These are phyloP conservation scores for Emydura subglobosa DNA, from an alignment of 2,113 vertebrate species.

Conservation along the genomic window DNA sequence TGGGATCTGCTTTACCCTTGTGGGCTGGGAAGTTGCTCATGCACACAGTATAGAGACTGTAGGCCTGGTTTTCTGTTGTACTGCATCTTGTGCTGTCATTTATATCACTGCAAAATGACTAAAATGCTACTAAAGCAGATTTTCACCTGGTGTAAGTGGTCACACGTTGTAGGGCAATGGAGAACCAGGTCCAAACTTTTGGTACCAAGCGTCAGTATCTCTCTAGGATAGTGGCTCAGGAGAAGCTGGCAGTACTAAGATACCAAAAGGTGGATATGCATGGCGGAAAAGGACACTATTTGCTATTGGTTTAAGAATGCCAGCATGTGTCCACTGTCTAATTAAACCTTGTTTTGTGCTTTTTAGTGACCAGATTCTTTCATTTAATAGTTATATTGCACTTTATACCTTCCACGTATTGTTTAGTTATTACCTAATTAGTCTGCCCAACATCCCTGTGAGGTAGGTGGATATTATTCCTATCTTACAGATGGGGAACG, in stretches of 20 bases:
- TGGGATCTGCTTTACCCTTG: not conserved
- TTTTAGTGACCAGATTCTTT: not conserved
- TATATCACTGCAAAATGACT: not conserved
- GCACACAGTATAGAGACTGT: not conserved
- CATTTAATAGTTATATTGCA: not conserved
- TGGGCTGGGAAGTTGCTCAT: not conserved
- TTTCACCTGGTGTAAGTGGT: not conserved
- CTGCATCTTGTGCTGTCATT: not conserved
- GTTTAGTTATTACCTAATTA: not conserved
- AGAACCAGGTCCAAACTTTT: not conserved
- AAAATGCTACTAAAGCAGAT: not conserved
- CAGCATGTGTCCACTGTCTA: not conserved
- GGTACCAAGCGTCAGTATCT: not conserved
- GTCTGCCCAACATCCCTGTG: not conserved
- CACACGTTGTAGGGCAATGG: not conserved
- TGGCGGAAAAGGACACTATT: not conserved
- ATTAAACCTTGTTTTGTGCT: not conserved
- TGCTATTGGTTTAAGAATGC: not conserved
- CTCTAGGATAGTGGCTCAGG: not conserved
- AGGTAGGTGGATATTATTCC: not conserved
- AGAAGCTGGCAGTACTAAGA: not conserved
- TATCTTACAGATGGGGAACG: not conserved
- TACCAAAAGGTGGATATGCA: not conserved
- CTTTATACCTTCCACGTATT: not conserved
- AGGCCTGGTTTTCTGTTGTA: not conserved